Evolutionary conservation across 2,113 vertebrate species (phyloP).

Genomic region (Cercopithecus mona): DNA sequence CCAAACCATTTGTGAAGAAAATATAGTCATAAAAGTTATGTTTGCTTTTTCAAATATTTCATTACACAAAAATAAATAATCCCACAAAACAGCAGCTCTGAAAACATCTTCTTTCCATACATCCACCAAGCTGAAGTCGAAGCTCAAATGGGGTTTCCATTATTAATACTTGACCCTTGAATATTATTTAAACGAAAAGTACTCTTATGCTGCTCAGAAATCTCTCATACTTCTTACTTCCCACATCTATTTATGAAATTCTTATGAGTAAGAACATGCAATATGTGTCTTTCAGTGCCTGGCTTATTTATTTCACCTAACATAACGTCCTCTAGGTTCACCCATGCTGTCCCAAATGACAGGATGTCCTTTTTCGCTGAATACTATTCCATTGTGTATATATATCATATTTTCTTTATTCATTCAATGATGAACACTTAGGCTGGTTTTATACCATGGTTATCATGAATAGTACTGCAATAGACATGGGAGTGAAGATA

Average conservation of each 20-base stretch:
- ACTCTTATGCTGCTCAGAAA: not conserved
- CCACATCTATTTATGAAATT: not conserved
- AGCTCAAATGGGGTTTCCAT: not conserved
- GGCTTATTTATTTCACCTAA: not conserved
- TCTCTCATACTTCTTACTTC: not conserved
- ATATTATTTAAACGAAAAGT: not conserved
- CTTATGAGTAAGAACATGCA: not conserved
- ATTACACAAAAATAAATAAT: not conserved
- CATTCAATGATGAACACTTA: not conserved
- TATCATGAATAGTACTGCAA: not conserved
- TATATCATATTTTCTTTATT: not conserved
- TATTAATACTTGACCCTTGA: not conserved
- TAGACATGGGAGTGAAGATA: not conserved
- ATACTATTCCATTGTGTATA: not conserved
- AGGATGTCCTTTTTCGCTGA: not conserved
- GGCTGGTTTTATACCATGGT: not conserved
- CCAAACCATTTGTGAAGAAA: not conserved
- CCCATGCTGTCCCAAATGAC: not conserved
- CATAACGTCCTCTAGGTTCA: not conserved
- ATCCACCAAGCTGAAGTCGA: not conserved
- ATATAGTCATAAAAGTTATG: not conserved
- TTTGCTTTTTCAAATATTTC: not conserved
- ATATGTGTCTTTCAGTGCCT: not conserved
- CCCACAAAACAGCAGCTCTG: not conserved
- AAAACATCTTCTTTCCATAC: not conserved